Percentiles rank a stretch among this genome's conserved stretches.
phyloP scores from a whole-genome alignment of 2,797 vertebrate genomes.

The Macropus fuliginosus region DNA sequence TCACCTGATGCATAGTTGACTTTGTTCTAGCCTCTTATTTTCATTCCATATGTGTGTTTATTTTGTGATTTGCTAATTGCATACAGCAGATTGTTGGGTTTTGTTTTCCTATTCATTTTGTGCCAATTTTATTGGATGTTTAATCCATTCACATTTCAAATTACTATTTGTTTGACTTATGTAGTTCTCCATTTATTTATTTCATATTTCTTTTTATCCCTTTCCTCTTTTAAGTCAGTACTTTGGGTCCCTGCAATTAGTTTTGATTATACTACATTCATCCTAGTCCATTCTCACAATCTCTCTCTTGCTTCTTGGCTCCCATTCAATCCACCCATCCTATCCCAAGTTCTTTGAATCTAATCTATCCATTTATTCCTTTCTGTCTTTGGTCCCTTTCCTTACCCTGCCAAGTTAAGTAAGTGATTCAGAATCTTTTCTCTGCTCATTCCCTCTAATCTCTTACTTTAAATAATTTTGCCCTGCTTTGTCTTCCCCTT shows the following conservation, averaged over 20 bases:
- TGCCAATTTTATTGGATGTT: not conserved
- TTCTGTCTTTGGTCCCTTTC: not conserved
- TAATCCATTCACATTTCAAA: not conserved
- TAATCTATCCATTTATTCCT: not conserved
- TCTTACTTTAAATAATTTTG: not conserved
- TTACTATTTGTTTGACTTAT: not conserved
- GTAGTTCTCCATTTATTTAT: not conserved
- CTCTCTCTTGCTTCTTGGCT: not conserved
- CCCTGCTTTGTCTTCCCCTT: not conserved
- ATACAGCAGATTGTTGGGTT: not conserved
- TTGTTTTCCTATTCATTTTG: not conserved
- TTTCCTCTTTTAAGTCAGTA: not conserved
- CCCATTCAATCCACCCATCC: not conserved
- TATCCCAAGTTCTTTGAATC: not conserved
- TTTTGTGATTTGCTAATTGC: not conserved
- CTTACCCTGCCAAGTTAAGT: not conserved
- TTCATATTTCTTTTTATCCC: not conserved
- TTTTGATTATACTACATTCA: not conserved
- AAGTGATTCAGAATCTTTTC: not conserved
- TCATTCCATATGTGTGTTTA: not conserved
- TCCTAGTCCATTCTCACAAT: not conserved
- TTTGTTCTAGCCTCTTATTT: not conserved
- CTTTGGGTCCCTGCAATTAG: not conserved
- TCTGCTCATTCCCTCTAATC: not conserved
- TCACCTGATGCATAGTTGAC: not conserved